Conservation (phyloP, 2,797 vertebrate genomes). For the Anguilla marmorata region DNA sequence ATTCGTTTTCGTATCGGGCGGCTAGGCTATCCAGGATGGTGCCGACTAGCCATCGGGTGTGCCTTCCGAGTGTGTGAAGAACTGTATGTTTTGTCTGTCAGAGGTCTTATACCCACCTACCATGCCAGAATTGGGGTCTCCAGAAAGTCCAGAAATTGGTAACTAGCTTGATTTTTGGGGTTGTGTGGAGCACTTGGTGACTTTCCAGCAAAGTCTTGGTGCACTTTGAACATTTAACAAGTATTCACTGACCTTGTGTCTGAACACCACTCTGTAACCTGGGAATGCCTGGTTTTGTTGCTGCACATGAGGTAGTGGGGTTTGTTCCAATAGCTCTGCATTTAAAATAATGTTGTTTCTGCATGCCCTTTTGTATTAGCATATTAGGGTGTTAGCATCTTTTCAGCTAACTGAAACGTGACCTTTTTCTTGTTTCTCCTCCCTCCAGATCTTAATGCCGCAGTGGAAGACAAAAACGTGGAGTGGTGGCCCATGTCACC, state of each 20-base stretch:
- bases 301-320: background rate
- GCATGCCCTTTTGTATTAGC: background rate
- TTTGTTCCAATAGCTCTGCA: background rate
- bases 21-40: background rate
- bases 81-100: conserved; percentile 46
- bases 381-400: background rate
- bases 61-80: background rate
- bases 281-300: background rate
- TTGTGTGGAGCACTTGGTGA: background rate
- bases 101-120: conserved; percentile 34
- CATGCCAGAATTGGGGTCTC: background rate
- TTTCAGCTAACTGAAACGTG: background rate
- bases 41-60: background rate
- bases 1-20: background rate
- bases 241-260: background rate
- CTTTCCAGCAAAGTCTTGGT: background rate
- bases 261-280: background rate
- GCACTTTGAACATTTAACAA: background rate
- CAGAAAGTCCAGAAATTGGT: conserved; percentile 44
- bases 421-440: conserved; percentile 16
- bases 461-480: conserved; percentile 12
- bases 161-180: conserved; percentile 43
- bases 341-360: background rate
- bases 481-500: conserved; percentile 55
- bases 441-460: conserved; percentile 46